Conservation (phyloP, 2,797 vertebrate species). For the Poecilia picta region DNA sequence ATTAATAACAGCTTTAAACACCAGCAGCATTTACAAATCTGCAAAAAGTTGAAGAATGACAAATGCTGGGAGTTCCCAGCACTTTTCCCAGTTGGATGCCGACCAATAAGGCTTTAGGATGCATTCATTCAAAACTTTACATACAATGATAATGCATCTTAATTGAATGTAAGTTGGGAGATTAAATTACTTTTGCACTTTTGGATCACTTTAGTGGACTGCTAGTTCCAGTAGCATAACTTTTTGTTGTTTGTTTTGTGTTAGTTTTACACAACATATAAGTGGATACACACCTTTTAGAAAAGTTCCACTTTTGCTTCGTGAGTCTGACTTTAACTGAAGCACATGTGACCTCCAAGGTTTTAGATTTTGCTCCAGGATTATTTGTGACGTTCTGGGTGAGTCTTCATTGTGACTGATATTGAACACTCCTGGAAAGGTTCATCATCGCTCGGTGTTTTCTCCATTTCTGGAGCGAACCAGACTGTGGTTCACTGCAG, state of each 20-base stretch:
- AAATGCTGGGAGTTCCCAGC: neutral
- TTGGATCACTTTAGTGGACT: too few species aligned
- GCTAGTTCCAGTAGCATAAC: neutral
- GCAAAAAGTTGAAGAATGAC: neutral
- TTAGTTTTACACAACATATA: neutral
- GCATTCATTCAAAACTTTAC: neutral
- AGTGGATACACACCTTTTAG: neutral
- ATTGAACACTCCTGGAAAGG: neutral
- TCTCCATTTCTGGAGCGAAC: neutral
- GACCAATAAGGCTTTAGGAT: neutral
- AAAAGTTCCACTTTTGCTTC: neutral
- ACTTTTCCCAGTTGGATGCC: neutral
- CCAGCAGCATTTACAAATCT: too few species aligned
- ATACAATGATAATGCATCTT: neutral
- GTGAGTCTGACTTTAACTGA: neutral
- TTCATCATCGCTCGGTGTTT: neutral
- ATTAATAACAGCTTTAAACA: neutral
- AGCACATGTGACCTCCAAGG: neutral
- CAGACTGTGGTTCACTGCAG: neutral
- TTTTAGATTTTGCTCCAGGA: neutral
- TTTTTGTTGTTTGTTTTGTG: neutral
- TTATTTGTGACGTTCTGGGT: neutral
- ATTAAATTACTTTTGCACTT: neutral
- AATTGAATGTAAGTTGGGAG: neutral
- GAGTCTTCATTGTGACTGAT: neutral